Conservation (phyloP, 2,797 vertebrate genomes). For the Karalla daura region DNA sequence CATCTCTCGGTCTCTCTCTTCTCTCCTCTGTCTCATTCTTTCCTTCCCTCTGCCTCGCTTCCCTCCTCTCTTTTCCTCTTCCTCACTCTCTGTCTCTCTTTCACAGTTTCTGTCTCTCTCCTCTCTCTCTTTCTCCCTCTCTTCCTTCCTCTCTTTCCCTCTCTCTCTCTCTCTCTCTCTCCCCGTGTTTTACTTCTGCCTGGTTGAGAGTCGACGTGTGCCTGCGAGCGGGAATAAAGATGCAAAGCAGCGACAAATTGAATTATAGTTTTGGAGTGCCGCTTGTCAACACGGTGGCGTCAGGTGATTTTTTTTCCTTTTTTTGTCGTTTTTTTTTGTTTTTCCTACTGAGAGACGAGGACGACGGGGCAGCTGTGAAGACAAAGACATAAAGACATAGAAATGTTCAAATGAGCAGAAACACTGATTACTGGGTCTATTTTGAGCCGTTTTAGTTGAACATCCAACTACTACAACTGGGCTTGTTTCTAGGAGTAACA, state of each 20-base stretch:
- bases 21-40: neutral
- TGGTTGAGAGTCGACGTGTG: constrained; percentile 56
- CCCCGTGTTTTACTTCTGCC: constrained; percentile 26
- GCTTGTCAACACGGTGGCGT: constrained; percentile 54
- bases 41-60: constrained; percentile 6
- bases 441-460: too few species aligned
- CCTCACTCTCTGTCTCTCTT: neutral
- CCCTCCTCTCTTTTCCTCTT: constrained; percentile 11
- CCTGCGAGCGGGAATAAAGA: constrained; percentile 51
- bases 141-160: neutral
- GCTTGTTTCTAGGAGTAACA: too few species aligned
- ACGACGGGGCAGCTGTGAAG: constrained; percentile 3
- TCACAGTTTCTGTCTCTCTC: too few species aligned
- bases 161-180: constrained; percentile 2
- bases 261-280: constrained; percentile 63
- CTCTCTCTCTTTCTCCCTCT: constrained; percentile 14
- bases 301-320: constrained; percentile 58
- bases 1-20: constrained; percentile 8
- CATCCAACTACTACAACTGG: too few species aligned
- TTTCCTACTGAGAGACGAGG: constrained; percentile 18
- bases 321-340: too few species aligned
- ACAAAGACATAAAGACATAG: too few species aligned
- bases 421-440: too few species aligned
- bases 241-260: constrained; percentile 62
- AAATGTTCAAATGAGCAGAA: too few species aligned